Percentiles rank a stretch among this genome's conserved stretches.
Evolutionary conservation across 2,797 vertebrate genomes (phyloP).

Genomic region (Pteropus rufus): DNA sequence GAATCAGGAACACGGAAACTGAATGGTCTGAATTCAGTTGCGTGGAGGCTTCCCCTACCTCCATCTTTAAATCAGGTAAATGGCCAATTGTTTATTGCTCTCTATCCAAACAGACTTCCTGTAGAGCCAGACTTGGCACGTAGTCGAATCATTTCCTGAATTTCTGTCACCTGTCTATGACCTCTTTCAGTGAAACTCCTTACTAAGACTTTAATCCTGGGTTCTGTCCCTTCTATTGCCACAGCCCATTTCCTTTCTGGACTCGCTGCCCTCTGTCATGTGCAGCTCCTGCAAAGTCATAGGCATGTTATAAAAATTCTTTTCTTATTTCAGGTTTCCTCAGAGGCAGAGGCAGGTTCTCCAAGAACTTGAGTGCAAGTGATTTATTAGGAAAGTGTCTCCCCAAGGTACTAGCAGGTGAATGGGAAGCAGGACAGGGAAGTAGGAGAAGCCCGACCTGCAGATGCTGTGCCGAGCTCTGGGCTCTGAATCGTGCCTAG

Average conservation of each 20-base stretch:
- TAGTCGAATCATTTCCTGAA: not conserved
- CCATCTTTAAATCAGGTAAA: not conserved
- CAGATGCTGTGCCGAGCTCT: no score
- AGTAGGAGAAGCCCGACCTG: not conserved
- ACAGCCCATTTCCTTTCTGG: not conserved
- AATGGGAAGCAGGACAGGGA: no score
- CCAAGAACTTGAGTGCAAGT: not conserved
- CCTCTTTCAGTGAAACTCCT: not conserved
- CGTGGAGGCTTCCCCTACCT: fast-evolving
- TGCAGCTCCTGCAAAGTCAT: not conserved
- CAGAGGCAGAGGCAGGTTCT: not conserved
- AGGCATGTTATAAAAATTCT: not conserved
- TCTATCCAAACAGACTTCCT: not conserved
- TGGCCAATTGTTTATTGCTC: not conserved
- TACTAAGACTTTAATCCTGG: not conserved
- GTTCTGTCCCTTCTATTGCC: not conserved
- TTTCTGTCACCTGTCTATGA: not conserved
- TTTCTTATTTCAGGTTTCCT: not conserved
- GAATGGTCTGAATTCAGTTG: not conserved
- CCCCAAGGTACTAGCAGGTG: fast-evolving
- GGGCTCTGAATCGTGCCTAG: fast-evolving
- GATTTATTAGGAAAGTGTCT: not conserved
- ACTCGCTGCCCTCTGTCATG: not conserved
- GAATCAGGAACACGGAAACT: no score
- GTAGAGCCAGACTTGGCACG: no score